Percentiles rank a stretch among this genome's conserved stretches.
Evolutionary conservation across 2,797 vertebrate species (phyloP).

Genomic region (Dallia pectoralis): DNA sequence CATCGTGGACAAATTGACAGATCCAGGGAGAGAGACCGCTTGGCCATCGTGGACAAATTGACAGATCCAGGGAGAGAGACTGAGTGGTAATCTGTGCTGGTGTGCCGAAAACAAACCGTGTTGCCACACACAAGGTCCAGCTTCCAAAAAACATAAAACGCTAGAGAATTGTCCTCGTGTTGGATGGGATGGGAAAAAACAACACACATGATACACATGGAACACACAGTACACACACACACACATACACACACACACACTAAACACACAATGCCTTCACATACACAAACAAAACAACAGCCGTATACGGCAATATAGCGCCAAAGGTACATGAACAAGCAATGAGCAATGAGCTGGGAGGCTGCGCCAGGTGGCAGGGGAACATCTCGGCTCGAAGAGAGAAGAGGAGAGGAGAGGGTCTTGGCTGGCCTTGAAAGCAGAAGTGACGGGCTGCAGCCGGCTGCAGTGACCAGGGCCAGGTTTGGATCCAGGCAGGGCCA

Average conservation of each 20-base stretch:
- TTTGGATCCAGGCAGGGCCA: conserved; percentile 47
- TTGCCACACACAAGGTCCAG: conserved; percentile 37
- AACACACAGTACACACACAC: too few species aligned
- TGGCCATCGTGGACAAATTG: conserved; percentile 52
- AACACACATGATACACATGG: conserved; percentile 42
- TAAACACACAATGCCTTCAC: conserved; percentile 11
- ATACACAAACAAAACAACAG: conserved; percentile 13
- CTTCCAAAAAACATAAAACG: conserved; percentile 56
- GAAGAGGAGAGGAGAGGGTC: conserved; percentile 49
- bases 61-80: conserved; percentile 60
- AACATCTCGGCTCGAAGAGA: conserved; percentile 59
- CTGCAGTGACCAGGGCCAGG: conserved; percentile 34
- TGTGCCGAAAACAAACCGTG: conserved; percentile 57
- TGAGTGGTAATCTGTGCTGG: conserved; percentile 29
- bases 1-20: conserved; percentile 44
- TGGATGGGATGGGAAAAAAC: conserved; percentile 53
- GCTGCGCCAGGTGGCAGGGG: conserved; percentile 68
- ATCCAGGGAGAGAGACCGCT: conserved; percentile 64
- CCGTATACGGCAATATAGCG: conserved; percentile 54
- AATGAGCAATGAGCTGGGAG: conserved; percentile 54
- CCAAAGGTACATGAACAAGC: conserved; percentile 54
- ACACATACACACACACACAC: conserved; percentile 47
- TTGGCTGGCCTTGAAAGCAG: conserved; percentile 74
- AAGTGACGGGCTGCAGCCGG: conserved; percentile 58
- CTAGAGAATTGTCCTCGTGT: conserved; percentile 52